These are phyloP conservation scores for Eucera pruinosa DNA, from an alignment of 2,888 invertebrate genomes.

Conservation along the genomic window DNA sequence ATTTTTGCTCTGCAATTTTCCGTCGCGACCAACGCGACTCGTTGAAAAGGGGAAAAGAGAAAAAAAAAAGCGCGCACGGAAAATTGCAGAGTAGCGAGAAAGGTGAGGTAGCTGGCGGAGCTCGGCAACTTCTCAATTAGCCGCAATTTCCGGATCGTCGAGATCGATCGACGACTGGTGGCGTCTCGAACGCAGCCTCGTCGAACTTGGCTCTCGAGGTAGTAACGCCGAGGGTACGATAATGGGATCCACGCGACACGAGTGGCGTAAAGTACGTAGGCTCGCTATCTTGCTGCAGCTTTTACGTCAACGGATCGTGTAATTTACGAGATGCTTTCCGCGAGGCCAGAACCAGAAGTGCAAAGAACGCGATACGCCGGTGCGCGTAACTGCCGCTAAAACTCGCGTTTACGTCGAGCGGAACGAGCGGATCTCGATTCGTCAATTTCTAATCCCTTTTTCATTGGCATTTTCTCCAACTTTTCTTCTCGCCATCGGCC, in stretches of 20 bases:
- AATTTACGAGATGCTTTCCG: not conserved
- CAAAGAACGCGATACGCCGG: too few species aligned
- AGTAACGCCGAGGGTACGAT: not conserved
- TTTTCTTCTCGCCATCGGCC: not conserved
- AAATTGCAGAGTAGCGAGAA: not conserved
- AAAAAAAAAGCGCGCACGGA: not conserved
- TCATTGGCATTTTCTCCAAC: constrained; percentile 4
- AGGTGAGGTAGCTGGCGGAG: not conserved
- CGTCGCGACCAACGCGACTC: too few species aligned
- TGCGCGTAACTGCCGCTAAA: not conserved
- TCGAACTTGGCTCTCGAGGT: constrained; percentile 20
- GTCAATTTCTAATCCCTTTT: constrained; percentile 27
- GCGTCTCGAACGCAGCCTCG: constrained; percentile 15
- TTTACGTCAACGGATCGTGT: constrained; percentile 3
- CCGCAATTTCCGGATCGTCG: constrained; percentile 48
- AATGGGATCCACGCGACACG: not conserved
- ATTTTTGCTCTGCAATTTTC: too few species aligned
- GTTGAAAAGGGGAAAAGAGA: not conserved
- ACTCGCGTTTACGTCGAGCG: too few species aligned
- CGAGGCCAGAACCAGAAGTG: not conserved
- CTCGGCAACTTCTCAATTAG: constrained; percentile 61
- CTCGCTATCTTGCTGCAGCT: not conserved
- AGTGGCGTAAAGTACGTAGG: constrained; percentile 5
- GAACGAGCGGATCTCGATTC: not conserved
- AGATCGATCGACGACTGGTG: constrained; percentile 30